A percentile compares a stretch with the other conserved stretches of the same genome.
Conservation (phyloP, 1,140 invertebrate genomes). For the Cheumatopsyche charites region DNA sequence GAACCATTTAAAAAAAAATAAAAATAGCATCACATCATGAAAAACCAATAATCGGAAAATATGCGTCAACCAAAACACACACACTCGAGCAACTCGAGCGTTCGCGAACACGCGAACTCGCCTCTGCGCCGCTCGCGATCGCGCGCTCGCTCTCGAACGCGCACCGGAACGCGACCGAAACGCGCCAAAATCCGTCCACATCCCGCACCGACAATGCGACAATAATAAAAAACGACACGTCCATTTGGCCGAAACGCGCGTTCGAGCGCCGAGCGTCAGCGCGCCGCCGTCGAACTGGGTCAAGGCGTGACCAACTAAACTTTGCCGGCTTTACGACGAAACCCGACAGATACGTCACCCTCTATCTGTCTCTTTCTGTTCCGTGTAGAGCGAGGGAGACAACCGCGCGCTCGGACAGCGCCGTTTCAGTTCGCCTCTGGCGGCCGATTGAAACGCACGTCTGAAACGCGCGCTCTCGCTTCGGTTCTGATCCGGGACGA, state of each 20-base stretch:
- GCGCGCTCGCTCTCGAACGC: not conserved
- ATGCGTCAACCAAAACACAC: too few species aligned
- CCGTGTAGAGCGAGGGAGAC: not conserved
- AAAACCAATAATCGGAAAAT: too few species aligned
- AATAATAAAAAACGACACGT: too few species aligned
- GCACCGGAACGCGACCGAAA: not conserved
- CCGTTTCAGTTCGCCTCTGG: not conserved
- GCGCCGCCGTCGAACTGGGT: slow-evolving; percentile 36
- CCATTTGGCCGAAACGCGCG: slow-evolving; percentile 12
- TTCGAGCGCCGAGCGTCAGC: not conserved
- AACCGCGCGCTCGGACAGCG: not conserved
- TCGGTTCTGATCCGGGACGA: not conserved
- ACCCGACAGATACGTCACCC: slow-evolving; percentile 14
- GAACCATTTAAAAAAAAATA: too few species aligned
- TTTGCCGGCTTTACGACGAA: slow-evolving; percentile 37
- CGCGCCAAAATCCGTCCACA: not conserved
- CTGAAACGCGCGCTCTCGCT: not conserved
- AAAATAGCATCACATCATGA: too few species aligned
- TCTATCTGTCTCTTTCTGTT: slow-evolving; percentile 16
- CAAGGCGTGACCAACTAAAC: slow-evolving; percentile 48
- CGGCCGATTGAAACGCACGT: not conserved
- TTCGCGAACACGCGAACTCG: not conserved
- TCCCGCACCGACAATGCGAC: too few species aligned
- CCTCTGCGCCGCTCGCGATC: not conserved
- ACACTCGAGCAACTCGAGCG: too few species aligned